Evolutionary conservation across 2,888 invertebrate genomes (phyloP).

Genomic region (Drosophila subquinaria): DNA sequence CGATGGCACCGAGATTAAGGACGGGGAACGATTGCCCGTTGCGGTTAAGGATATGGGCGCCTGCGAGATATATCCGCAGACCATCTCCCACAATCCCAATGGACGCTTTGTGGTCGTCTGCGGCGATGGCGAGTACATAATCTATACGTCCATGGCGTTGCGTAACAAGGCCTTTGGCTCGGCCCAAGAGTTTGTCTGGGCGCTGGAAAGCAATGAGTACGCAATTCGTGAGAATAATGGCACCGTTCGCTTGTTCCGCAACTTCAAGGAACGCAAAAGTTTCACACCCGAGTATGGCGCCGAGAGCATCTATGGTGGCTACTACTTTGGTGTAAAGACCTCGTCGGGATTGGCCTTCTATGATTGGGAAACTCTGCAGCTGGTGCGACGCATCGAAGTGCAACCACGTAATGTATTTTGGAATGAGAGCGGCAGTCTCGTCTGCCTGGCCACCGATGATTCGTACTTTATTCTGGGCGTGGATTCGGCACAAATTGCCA

Average conservation of each 20-base stretch:
- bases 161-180: constrained; percentile 99
- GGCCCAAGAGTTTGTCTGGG: constrained; percentile 99
- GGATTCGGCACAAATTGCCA: constrained; percentile 92
- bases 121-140: constrained; percentile 99
- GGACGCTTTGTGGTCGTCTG: constrained; percentile 97
- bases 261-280: constrained; percentile 98
- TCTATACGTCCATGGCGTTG: constrained; percentile 99
- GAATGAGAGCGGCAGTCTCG: constrained; percentile 97
- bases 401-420: constrained; percentile 96
- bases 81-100: constrained; percentile 99
- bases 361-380: constrained; percentile 97
- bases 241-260: constrained; percentile 97
- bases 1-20: constrained; percentile 90
- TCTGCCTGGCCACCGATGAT: constrained; percentile 97
- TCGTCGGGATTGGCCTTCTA: constrained; percentile 97
- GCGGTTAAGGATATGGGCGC: constrained; percentile 99
- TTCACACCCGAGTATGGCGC: constrained; percentile 99
- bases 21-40: constrained; percentile 96
- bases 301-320: constrained; percentile 97
- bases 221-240: constrained; percentile 95
- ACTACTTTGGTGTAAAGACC: constrained; percentile 95
- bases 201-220: constrained; percentile 97
- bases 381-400: constrained; percentile 98
- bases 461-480: constrained; percentile 97
- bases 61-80: constrained; percentile 99